Evolutionary conservation across 2,797 vertebrate genomes (phyloP).

Genomic region (Rachycentron canadum): DNA sequence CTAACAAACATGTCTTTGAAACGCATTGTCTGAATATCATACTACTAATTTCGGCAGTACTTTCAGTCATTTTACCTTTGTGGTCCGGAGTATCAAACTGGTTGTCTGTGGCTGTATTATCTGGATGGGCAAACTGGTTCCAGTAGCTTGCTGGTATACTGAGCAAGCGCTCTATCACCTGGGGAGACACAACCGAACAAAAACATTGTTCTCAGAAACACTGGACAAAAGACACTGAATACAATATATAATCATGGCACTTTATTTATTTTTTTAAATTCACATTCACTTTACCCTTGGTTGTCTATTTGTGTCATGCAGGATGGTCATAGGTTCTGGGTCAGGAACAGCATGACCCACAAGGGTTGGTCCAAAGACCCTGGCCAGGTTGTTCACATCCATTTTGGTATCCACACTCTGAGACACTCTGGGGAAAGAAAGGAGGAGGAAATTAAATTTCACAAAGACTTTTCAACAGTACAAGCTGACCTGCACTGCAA

Average conservation of each 20-base stretch:
- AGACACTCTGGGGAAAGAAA: slow-evolving; percentile 86
- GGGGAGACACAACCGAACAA: slow-evolving; percentile 7
- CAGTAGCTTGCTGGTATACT: slow-evolving; percentile 90
- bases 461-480: neutral
- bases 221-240: neutral
- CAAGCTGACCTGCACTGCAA: neutral
- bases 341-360: slow-evolving; percentile 91
- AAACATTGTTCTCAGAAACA: slow-evolving; percentile 8
- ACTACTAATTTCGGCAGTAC: neutral
- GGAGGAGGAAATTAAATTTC: neutral
- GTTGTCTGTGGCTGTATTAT: slow-evolving; percentile 81
- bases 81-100: slow-evolving; percentile 85
- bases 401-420: slow-evolving; percentile 90
- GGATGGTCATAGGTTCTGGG: slow-evolving; percentile 91
- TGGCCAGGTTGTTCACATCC: slow-evolving; percentile 90
- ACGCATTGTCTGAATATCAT: neutral
- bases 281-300: slow-evolving; percentile 85
- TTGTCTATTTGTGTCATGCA: slow-evolving; percentile 92
- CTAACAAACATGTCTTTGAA: neutral
- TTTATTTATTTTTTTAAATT: neutral
- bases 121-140: slow-evolving; percentile 88
- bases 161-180: slow-evolving; percentile 92
- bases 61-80: slow-evolving; percentile 83
- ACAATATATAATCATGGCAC: neutral
- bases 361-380: slow-evolving; percentile 94